These are phyloP conservation scores for Corythornis vintsioides DNA, from an alignment of 2,113 vertebrate genomes.

Conservation along the genomic window DNA sequence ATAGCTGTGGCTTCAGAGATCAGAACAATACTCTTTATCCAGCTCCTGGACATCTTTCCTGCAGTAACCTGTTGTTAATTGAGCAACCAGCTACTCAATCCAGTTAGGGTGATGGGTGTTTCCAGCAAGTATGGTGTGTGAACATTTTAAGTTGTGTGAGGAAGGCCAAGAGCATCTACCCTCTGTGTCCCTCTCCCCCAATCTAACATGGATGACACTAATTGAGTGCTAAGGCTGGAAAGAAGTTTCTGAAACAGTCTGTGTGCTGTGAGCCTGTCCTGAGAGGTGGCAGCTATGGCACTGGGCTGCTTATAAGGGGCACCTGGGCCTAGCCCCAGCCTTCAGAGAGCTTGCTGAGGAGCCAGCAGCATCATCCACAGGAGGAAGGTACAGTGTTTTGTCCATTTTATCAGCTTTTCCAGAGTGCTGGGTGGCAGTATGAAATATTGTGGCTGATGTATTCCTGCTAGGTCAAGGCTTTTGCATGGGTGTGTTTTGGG, in stretches of 20 bases:
- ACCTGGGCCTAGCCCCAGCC: neutral
- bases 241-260: neutral
- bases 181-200: neutral
- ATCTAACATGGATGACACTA: too few relatives aligned
- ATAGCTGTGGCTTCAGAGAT: neutral
- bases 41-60: neutral
- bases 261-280: neutral
- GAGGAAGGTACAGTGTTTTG: fast-evolving
- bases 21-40: neutral
- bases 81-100: neutral
- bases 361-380: neutral
- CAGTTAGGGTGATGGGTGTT: fast-evolving
- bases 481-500: neutral
- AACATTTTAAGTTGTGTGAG: neutral
- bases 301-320: fast-evolving
- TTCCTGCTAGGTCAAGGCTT: fast-evolving
- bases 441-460: fast-evolving
- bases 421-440: fast-evolving
- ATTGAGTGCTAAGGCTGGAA: neutral
- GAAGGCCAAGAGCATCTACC: neutral
- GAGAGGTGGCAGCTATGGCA: neutral
- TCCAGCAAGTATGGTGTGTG: neutral
- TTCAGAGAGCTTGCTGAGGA: fast-evolving
- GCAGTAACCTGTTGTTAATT: neutral
- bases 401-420: fast-evolving